These are phyloP conservation scores for Melanerpes formicivorus DNA, from an alignment of 2,113 vertebrate species.

Conservation along the genomic window DNA sequence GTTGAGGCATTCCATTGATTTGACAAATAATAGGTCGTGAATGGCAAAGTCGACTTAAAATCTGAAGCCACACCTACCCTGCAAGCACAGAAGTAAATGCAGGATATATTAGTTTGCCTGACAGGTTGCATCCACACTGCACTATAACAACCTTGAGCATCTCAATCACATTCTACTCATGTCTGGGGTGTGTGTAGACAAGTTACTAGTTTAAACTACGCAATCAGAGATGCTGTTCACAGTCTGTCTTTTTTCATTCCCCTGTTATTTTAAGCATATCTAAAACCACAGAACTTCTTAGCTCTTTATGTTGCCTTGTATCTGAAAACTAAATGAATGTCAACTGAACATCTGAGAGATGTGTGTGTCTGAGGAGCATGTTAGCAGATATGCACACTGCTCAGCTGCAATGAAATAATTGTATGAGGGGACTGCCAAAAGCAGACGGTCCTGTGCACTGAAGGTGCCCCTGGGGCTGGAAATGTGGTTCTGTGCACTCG, in stretches of 20 bases:
- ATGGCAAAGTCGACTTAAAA: not conserved
- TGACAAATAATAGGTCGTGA: not conserved
- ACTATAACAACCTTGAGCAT: not conserved
- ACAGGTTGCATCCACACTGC: not conserved
- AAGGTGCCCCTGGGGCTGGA: not conserved
- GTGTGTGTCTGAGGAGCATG: not conserved
- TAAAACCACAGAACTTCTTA: not conserved
- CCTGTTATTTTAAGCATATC: not conserved
- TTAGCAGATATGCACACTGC: not conserved
- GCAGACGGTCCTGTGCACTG: not conserved
- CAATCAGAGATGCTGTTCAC: not conserved
- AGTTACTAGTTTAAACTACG: not conserved
- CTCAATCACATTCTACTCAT: not conserved
- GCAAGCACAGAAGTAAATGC: not conserved
- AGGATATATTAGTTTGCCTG: not conserved
- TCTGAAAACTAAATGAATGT: not conserved
- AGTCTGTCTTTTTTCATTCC: not conserved
- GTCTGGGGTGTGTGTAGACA: not conserved
- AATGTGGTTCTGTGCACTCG: not conserved
- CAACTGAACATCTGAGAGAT: not conserved
- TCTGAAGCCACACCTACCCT: not conserved
- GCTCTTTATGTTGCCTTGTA: not conserved
- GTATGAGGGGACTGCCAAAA: not conserved
- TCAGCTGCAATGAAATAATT: not conserved
- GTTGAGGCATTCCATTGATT: not conserved